Conservation (phyloP, 2,888 invertebrate species). For the Seira ritae region DNA sequence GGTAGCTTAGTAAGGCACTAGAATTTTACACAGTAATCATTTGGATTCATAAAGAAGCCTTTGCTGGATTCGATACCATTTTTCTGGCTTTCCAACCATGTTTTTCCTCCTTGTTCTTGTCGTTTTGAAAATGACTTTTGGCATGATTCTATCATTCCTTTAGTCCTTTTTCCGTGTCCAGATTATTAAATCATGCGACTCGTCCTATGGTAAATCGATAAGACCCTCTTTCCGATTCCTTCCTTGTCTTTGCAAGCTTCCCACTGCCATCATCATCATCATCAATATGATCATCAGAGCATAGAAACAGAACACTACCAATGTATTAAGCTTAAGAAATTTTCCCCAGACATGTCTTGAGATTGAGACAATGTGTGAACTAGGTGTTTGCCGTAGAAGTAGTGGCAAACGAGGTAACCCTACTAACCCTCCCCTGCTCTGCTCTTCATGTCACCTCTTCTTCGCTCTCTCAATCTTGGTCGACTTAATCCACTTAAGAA, state of each 20-base stretch:
- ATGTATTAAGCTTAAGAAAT: too few relatives aligned
- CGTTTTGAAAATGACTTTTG: background rate
- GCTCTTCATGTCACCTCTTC: background rate
- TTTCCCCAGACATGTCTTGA: background rate
- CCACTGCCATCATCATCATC: too few relatives aligned
- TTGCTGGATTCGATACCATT: too few relatives aligned
- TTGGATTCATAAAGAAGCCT: too few relatives aligned
- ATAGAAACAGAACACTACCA: too few relatives aligned
- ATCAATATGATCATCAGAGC: too few relatives aligned
- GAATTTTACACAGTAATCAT: too few relatives aligned
- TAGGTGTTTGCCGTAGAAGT: background rate
- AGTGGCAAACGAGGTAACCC: conserved; percentile 22
- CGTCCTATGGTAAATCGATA: conserved; percentile 17
- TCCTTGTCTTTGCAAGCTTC: too few relatives aligned
- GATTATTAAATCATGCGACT: conserved; percentile 2
- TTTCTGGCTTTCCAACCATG: background rate
- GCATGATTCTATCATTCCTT: background rate
- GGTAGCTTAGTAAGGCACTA: too few relatives aligned
- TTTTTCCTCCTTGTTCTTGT: background rate
- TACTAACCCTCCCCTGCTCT: background rate
- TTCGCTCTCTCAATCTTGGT: conserved; percentile 11
- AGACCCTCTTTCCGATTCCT: background rate
- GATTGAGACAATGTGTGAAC: background rate
- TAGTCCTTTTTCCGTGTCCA: conserved; percentile 11
- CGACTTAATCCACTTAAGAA: conserved; percentile 60